Conservation (phyloP, 2,888 invertebrate genomes). For the Macrosoma leucophasiata region DNA sequence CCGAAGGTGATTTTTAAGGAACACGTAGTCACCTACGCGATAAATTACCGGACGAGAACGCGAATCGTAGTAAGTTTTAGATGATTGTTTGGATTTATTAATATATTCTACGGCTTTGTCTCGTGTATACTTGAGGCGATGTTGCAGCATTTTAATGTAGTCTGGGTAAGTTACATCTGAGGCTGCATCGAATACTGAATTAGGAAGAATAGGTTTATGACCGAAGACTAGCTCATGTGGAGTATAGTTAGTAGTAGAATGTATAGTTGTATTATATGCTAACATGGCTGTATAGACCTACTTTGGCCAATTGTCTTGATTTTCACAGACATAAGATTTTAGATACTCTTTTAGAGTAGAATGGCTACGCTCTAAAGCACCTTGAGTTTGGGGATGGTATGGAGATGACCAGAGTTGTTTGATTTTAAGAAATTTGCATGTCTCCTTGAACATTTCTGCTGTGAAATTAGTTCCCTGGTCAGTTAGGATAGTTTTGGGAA, state of each 20-base stretch:
- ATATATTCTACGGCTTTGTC: conserved; percentile 28
- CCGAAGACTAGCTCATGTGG: conserved; percentile 42
- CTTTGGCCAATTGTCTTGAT: conserved; percentile 26
- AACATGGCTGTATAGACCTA: conserved; percentile 29
- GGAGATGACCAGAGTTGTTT: conserved; percentile 12
- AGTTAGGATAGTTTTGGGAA: conserved; percentile 21
- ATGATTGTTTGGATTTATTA: conserved; percentile 27
- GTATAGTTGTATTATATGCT: conserved; percentile 22
- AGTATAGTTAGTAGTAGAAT: conserved; percentile 27
- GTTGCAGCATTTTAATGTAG: conserved; percentile 27
- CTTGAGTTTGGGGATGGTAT: conserved; percentile 25
- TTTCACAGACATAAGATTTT: conserved; percentile 26
- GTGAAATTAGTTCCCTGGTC: conserved; percentile 21
- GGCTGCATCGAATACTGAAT: conserved; percentile 23
- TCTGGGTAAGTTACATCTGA: conserved; percentile 18
- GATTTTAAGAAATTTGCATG: conserved; percentile 10
- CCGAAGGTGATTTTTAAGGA: conserved; percentile 23
- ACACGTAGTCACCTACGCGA: conserved; percentile 23
- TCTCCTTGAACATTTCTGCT: conserved; percentile 10
- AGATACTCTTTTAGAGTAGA: conserved; percentile 31
- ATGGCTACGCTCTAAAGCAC: conserved; percentile 26
- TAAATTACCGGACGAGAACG: conserved; percentile 14
- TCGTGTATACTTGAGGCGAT: conserved; percentile 27
- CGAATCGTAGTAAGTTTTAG: conserved; percentile 29
- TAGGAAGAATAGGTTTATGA: conserved; percentile 32